A percentile compares a stretch with the other conserved stretches of the same genome.
Evolutionary conservation across 2,113 vertebrate genomes (phyloP).

Genomic region (Platycercus adscitus): DNA sequence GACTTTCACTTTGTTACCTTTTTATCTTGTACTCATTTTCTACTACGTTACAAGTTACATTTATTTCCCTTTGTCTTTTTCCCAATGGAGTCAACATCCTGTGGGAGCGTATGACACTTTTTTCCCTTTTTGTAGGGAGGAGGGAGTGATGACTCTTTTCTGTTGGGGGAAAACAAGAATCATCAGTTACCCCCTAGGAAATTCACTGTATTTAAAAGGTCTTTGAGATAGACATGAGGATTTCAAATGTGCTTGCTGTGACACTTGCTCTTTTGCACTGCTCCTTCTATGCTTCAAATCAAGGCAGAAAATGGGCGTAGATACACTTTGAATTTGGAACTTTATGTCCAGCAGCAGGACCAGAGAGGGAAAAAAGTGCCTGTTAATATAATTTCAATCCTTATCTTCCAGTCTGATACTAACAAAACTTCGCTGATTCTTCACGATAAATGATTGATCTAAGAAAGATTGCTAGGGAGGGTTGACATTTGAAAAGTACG

Average conservation of each 20-base stretch:
- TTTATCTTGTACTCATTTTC: neutral
- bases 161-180: neutral
- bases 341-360: neutral
- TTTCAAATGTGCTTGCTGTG: neutral
- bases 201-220: neutral
- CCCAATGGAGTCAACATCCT: neutral
- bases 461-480: neutral
- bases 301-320: neutral
- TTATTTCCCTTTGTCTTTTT: neutral
- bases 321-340: neutral
- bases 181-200: neutral
- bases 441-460: neutral
- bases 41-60: neutral
- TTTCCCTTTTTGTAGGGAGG: neutral
- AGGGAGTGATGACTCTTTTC: neutral
- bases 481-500: neutral
- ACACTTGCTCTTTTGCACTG: neutral
- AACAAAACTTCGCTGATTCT: neutral
- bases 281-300: neutral
- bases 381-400: neutral
- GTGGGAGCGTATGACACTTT: neutral
- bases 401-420: neutral
- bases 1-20: neutral
- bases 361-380: neutral
- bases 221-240: neutral